phyloP scores from a whole-genome alignment of 2,888 invertebrate species.

The Drosophila emarginata region DNA sequence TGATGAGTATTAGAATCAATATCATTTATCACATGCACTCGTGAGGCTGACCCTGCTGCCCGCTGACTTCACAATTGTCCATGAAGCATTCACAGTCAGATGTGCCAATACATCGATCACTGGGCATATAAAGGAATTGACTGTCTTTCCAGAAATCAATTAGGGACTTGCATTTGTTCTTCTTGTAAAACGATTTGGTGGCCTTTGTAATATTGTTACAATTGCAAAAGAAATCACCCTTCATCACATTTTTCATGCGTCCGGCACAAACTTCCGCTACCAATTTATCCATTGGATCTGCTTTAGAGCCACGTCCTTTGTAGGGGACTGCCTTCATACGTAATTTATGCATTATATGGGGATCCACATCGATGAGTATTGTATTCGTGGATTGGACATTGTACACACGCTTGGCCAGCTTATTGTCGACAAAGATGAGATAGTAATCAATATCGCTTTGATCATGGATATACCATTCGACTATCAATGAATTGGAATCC shows the following conservation, averaged over 20 bases:
- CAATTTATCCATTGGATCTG: constrained; percentile 32
- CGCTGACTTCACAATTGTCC: background rate
- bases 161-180: constrained; percentile 32
- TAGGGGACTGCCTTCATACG: constrained; percentile 37
- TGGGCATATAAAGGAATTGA: constrained; percentile 56
- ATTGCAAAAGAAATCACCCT: constrained; percentile 37
- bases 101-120: constrained; percentile 10
- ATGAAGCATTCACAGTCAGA: constrained; percentile 40
- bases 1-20: background rate
- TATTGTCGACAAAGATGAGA: constrained; percentile 49
- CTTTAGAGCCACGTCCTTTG: background rate
- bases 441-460: constrained; percentile 45
- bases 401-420: constrained; percentile 39
- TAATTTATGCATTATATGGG: constrained; percentile 33
- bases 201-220: constrained; percentile 30
- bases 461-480: constrained; percentile 61
- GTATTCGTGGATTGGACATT: constrained; percentile 35
- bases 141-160: constrained; percentile 60
- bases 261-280: constrained; percentile 41
- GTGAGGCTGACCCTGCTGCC: background rate
- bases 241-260: constrained; percentile 14
- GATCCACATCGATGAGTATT: constrained; percentile 51
- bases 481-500: constrained; percentile 34
- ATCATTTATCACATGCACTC: background rate
- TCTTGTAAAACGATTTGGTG: constrained; percentile 17